These are phyloP conservation scores for Molothrus aeneus DNA, from an alignment of 2,797 vertebrate species.

Conservation along the genomic window DNA sequence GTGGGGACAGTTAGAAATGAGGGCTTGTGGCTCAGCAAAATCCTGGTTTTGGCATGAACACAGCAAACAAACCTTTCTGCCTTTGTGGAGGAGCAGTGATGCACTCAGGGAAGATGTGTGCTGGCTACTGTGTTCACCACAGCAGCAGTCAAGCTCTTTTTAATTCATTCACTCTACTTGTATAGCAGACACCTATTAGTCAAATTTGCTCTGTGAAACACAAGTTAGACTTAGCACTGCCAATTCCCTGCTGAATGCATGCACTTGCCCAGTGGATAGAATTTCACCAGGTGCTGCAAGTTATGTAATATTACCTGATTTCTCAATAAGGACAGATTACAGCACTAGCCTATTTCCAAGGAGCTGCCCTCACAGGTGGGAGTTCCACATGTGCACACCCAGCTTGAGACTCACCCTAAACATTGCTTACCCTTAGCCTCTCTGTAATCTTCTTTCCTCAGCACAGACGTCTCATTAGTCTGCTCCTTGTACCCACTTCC, in stretches of 20 bases:
- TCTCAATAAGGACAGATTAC: slow-evolving; percentile 51
- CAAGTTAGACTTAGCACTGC: neutral
- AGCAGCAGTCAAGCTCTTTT: neutral
- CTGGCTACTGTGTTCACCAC: neutral
- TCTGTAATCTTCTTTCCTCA: slow-evolving; percentile 61
- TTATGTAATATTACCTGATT: slow-evolving; percentile 59
- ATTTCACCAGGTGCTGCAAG: slow-evolving; percentile 49
- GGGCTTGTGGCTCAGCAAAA: neutral
- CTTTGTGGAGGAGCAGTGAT: neutral
- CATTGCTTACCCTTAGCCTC: slow-evolving; percentile 39
- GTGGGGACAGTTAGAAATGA: neutral
- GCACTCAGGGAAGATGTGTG: neutral
- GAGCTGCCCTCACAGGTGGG: slow-evolving; percentile 47
- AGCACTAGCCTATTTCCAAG: slow-evolving; percentile 59
- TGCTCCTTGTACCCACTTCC: slow-evolving; percentile 60
- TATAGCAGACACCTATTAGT: slow-evolving; percentile 45
- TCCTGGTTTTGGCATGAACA: neutral
- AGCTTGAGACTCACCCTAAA: slow-evolving; percentile 53
- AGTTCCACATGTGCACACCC: slow-evolving; percentile 55
- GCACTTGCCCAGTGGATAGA: slow-evolving; percentile 15
- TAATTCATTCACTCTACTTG: neutral
- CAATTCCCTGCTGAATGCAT: neutral
- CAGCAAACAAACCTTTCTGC: neutral
- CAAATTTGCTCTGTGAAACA: slow-evolving; percentile 16
- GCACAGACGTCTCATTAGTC: slow-evolving; percentile 62